phyloP scores from a whole-genome alignment of 2,113 vertebrate species.

The Rynchops niger region DNA sequence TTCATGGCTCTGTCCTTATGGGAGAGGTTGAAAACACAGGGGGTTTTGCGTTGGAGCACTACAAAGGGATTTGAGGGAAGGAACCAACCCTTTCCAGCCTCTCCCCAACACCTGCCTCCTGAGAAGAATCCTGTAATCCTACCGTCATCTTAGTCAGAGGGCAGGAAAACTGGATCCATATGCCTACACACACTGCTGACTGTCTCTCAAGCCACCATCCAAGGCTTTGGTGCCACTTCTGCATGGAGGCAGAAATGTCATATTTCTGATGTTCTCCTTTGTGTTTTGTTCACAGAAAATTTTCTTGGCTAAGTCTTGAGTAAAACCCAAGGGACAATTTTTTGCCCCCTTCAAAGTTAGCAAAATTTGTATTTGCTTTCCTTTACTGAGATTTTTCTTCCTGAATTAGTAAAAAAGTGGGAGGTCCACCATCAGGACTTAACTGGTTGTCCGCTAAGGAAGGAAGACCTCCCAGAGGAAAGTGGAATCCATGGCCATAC shows the following conservation, averaged over 20 bases:
- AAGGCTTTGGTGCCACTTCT: background rate
- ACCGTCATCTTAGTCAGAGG: rapidly evolving
- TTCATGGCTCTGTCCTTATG: background rate
- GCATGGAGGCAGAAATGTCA: background rate
- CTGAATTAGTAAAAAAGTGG: background rate
- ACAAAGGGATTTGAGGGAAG: background rate
- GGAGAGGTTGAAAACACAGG: background rate
- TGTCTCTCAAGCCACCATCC: too few species aligned
- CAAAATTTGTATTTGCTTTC: background rate
- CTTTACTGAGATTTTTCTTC: background rate
- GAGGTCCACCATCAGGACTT: background rate
- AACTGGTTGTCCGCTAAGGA: background rate
- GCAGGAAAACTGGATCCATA: background rate
- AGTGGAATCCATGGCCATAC: background rate
- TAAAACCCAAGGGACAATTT: background rate
- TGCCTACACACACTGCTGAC: background rate
- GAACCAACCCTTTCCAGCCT: background rate
- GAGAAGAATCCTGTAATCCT: background rate
- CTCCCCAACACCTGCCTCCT: background rate
- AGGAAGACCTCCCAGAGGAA: background rate
- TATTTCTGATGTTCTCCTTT: background rate
- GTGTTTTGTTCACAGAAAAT: background rate
- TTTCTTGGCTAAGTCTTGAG: background rate
- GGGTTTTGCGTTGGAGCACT: background rate
- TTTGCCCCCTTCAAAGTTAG: background rate